Base-by-base conservation (phyloP, 2,888 invertebrate genomes). In the Lampropteryx suffumata region DNA sequence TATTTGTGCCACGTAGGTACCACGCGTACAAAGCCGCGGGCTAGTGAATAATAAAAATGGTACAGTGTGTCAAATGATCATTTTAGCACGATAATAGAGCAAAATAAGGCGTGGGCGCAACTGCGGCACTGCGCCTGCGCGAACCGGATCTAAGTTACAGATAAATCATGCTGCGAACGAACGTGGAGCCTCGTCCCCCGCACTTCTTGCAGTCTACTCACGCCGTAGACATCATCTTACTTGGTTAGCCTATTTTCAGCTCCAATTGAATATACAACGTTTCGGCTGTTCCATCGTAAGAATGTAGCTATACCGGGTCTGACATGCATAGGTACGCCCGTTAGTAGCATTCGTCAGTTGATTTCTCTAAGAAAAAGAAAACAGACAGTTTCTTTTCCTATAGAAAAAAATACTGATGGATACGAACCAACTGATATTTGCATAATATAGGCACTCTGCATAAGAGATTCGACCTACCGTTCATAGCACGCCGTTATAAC, bases 71-170 rank as follows among this genome's bases (percentile, higher is more conserved):
- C 73, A 65, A 72, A 66, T 69, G 84, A 85, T 86, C 75, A 79
- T 76, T 87, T 83, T 70, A 78, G 74, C 62, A 66, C 72, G 84
- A 85, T 88, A 86, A 83, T 82, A 73, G 79, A 79, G 78, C 76
- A 77, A 73, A 81, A 71, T 76, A 72, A 76, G 79, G 80, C 83
- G 88, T 88, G 84, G 88, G 87, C 70, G 80, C 71, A 67, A 68
- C 67, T 55, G 67, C 64, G 61, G 57, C 54, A 53, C 60, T 65
- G 65, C 67, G 75, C 69, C 64, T 66, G 69, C 74, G 72, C 76
- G 69, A 87, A 84, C 88, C 88, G 88, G 88, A 89, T 89, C 87
- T 85, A 76, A 72, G 74, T 65, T 63, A 64, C 69, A 72, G 81
- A 88, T 87, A 88, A 85, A 86, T 86, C 78, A 83, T 78, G 76